Evolutionary conservation across 1,140 invertebrate species (phyloP), one percentile per base, ranked within the genome.

Genomic region (Drosophila pandora): DNA sequence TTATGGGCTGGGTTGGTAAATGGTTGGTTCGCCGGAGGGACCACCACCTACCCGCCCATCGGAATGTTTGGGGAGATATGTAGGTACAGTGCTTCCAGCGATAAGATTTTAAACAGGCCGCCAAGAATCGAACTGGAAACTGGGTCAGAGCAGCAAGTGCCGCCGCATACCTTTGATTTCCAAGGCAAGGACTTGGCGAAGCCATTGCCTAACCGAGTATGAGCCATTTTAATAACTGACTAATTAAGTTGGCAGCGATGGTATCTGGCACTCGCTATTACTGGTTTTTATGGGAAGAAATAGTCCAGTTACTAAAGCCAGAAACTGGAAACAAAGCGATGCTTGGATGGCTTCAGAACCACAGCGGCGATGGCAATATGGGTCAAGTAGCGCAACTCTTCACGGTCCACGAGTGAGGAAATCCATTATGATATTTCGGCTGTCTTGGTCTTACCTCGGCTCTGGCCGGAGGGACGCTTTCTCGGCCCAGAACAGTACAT

Each of bases 61-160:
- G 21, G 13, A 50, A 43, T 7, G 47, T 72, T 54, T 60, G 30
- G 48, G 59, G 39, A 59, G 63, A 69, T 76, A 74, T 58, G 41
- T 34, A 74, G 61, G 41, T 34, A 48, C 30, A 47, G 49, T 73
- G 63, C 48, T 74, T 50, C 22, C 49, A 47, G 47, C 71, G 83
- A 88, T 85, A 87, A 85, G 83, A 82, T 68, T 78, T 62, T 23
- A 67, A 37, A 61, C 32, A 69, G 13, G 13, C 13, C 37, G 75
- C 47, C 65, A 43, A 62, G 58, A 82, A 28, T 25, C 9, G 5
- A 37, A n/a, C 8, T 4, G 21, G 30, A 82, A 79, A 69, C 39
- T 57, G 50, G 56, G 59, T 54, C 67, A 52, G 45, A 60, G 10
- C 10, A n/a, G 9, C 34, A 37, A 10, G 9, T 12, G 34, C 10